Evolutionary conservation across 1,140 invertebrate species (phyloP).

Genomic region (Drosophila carrolli): DNA sequence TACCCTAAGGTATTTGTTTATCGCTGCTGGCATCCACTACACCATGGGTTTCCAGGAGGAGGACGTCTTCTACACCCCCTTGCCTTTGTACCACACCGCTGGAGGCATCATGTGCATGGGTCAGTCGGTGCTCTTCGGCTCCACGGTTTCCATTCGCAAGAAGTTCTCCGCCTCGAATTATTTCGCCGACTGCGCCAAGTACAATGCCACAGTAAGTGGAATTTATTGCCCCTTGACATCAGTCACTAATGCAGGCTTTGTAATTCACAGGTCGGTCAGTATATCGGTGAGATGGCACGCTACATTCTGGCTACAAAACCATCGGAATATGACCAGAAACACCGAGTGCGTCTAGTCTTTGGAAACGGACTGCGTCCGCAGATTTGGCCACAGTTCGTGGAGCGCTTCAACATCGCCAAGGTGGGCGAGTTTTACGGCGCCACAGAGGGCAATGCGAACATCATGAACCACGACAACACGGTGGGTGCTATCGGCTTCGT

Average conservation of each 20-base stretch:
- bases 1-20: slow-evolving; percentile 88
- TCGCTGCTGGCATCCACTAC: slow-evolving; percentile 90
- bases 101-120: slow-evolving; percentile 94
- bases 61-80: slow-evolving; percentile 95
- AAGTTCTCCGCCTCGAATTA: slow-evolving; percentile 98
- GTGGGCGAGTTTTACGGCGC: slow-evolving; percentile 98
- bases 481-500: slow-evolving; percentile 98
- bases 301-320: slow-evolving; percentile 96
- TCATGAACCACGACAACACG: slow-evolving; percentile 96
- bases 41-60: slow-evolving; percentile 88
- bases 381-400: slow-evolving; percentile 97
- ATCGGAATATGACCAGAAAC: slow-evolving; percentile 91
- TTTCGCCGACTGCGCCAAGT: slow-evolving; percentile 96
- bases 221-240: slow-evolving; percentile 4
- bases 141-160: slow-evolving; percentile 92
- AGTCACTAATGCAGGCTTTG: slow-evolving; percentile 18
- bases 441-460: slow-evolving; percentile 98
- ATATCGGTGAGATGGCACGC: slow-evolving; percentile 99
- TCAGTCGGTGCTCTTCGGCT: slow-evolving; percentile 93
- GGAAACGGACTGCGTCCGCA: slow-evolving; percentile 98
- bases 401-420: slow-evolving; percentile 93
- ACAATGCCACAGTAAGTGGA: slow-evolving; percentile 95
- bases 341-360: slow-evolving; percentile 94
- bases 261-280: slow-evolving; percentile 87
- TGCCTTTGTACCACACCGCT: slow-evolving; percentile 98